Conservation (phyloP, 2,113 vertebrate species). For the Noctilio leporinus region DNA sequence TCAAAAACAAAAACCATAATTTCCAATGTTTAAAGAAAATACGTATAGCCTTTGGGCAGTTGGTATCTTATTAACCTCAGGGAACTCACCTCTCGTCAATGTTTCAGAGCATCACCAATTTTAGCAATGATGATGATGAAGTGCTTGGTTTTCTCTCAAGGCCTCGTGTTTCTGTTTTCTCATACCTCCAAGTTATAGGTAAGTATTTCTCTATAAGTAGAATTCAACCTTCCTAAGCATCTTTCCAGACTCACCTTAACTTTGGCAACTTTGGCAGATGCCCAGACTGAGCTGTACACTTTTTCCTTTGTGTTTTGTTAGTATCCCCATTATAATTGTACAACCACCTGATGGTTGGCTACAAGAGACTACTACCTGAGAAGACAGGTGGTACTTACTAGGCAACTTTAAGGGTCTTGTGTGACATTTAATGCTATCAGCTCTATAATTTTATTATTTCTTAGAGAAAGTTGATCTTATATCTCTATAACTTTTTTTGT, state of each 20-base stretch:
- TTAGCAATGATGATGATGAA: background rate
- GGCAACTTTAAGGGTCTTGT: background rate
- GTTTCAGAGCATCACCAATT: background rate
- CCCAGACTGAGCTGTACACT: background rate
- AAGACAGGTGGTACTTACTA: background rate
- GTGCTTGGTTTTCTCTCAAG: background rate
- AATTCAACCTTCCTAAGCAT: background rate
- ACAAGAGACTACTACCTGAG: background rate
- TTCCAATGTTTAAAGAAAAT: background rate
- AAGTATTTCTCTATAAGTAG: background rate
- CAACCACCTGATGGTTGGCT: background rate
- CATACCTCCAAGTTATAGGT: background rate
- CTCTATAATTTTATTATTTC: background rate
- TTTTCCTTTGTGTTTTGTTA: background rate
- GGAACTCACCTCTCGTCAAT: background rate
- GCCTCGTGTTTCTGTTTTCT: background rate
- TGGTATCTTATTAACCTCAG: background rate
- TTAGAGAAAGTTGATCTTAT: background rate
- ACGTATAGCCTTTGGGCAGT: background rate
- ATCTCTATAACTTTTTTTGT: background rate
- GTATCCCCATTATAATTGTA: background rate
- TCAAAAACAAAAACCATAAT: background rate
- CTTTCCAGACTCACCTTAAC: background rate
- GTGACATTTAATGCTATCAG: background rate
- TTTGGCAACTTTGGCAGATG: background rate